Base-by-base conservation (phyloP, 2,888 invertebrate species). In the Tethea ocularis region DNA sequence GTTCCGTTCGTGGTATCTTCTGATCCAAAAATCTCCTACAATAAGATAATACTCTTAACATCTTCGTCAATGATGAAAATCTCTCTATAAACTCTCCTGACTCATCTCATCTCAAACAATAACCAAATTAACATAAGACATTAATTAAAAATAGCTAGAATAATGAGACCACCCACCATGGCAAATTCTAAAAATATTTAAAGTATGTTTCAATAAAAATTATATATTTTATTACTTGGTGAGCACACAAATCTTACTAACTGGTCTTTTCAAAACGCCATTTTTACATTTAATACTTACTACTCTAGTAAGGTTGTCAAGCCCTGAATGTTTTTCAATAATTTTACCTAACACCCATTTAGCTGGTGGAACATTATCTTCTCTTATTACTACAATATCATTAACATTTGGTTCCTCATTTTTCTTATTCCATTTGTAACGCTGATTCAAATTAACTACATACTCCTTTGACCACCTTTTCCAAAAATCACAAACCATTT, bases 391-490 rank as follows among this genome's bases (percentile, higher is more conserved):
- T 7, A 68, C 66, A 26, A 71, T 57, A 24, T 67, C 65, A 52
- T 57, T 57, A 22, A 68, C 57, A 33, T 62, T 52, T 11, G 68
- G 68, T 46, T 68, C 65, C 29, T 38, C 0, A 23, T 13, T 46
- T 38, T 62, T 59, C 1, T 17, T 57, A 46, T 58, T 60, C 68
- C 65, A 70, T 52, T 68, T 70, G 41, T 61, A 62, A 53, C 67
- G 56, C 53, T 66, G 58, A 57, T 54, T 63, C 22, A 64, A 57
- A 52, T 33, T 63, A 13, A 57, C 58, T 23, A 70, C 52, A 58
- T 69, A 73, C 53, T 73, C 71, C 53, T 66, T 58, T n/a, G 62
- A 67, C 69, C 69, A 71, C 22, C 62, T 68, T 17, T 58, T 62
- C 71, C 71, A 71, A 55, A 73, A 73, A 55, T 63, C 59, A 51